Conservation (phyloP, 2,888 invertebrate species). For the Lycia hirtaria region DNA sequence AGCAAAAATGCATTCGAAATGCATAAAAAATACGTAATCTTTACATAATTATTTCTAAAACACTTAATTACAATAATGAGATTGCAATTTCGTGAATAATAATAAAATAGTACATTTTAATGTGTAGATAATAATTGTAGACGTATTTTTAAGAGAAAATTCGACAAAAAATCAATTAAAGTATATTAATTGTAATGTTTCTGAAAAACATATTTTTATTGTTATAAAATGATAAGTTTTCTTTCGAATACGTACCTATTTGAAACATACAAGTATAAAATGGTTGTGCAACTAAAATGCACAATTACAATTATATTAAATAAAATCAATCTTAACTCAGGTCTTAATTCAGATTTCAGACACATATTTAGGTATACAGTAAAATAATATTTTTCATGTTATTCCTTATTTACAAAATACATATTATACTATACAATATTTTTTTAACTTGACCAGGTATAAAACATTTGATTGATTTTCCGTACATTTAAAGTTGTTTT, state of each 20-base stretch:
- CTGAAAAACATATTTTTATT: not conserved
- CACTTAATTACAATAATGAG: slow-evolving; percentile 46
- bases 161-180: too few species aligned
- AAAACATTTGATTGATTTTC: not conserved
- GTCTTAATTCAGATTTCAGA: slow-evolving; percentile 12
- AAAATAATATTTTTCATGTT: slow-evolving; percentile 19
- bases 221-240: too few species aligned
- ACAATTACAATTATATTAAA: slow-evolving; percentile 2
- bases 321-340: slow-evolving; percentile 7
- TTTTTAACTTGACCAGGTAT: not conserved
- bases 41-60: slow-evolving; percentile 38
- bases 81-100: slow-evolving; percentile 54
- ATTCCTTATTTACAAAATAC: slow-evolving; percentile 28
- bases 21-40: slow-evolving; percentile 50
- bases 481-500: not conserved
- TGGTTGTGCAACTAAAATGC: slow-evolving; percentile 7
- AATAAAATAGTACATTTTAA: slow-evolving; percentile 25
- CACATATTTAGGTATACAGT: slow-evolving; percentile 9
- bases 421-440: slow-evolving; percentile 11
- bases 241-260: not conserved
- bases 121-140: not conserved
- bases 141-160: too few species aligned
- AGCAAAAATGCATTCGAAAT: slow-evolving; percentile 65
- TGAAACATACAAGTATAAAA: not conserved
- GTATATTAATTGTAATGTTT: too few species aligned